Evolutionary conservation across 2,113 vertebrate species (phyloP), one percentile per base, ranked within the genome.

Genomic region (Calypte anna): DNA sequence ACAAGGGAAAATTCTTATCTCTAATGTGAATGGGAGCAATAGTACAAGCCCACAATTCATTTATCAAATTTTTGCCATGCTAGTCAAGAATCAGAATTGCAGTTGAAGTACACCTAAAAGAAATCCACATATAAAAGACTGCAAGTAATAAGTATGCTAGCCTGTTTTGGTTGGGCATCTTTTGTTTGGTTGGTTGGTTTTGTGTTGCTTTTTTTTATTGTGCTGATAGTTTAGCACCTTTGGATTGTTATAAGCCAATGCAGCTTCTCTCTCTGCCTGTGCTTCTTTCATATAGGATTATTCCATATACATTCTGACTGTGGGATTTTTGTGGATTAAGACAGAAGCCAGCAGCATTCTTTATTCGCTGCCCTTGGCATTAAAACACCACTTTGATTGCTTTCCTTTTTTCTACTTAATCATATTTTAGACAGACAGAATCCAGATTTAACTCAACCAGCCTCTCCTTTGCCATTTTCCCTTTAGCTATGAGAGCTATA

Each of bases 241-340:
- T 30, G 57, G 72, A 81, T 70, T 75, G 75, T 36, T 81, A 83
- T 15, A 75, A 77, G 4, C n/a, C 50, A 91, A 7, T 6, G 50
- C 64, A 40, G 46, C 50, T 75, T 76, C 63, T 80, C 54, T 85
- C 62, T 89, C 81, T 82, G 74, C 82, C 82, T 58, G 36, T 64
- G n/a, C 62, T 86, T 93, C 88, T 93, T 94, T 93, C 80, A 68
- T 61, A 75, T 23, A 93, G 73, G 82, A 95, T 86, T 95, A 93
- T 43, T 95, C 69, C 72, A 91, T 25, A 90, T 73, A 88, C 61
- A 91, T 91, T 86, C 82, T 0, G 6, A n/a, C 76, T 78, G 73
- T 43, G 44, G 73, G 73, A 91, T 86, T 96, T 93, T 88, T 93
- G 82, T 86, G 88, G 94, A 94, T 96, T 96, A 93, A 96, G 87